Evolutionary conservation across 2,113 vertebrate genomes (phyloP), one percentile per base, ranked within the genome.

Genomic region (Pterocles orientalis): DNA sequence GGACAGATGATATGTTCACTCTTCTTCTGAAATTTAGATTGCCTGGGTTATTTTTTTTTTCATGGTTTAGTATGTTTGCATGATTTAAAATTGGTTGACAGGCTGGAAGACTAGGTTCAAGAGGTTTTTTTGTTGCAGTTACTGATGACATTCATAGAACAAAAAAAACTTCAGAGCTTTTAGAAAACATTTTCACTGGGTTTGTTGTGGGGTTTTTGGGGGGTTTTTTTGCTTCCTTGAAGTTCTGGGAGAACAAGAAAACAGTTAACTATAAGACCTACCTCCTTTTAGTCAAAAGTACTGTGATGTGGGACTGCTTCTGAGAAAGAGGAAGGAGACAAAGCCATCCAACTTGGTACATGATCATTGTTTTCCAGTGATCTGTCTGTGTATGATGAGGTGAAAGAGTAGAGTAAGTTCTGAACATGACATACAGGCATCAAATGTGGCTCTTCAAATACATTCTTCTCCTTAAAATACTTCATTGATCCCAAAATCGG

Each of bases 61-160:
- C 21, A 53, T 65, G 5, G 41, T 17, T 53, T 58, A 34, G 2
- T 66, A 34, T 19, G 18, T 51, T 48, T 81, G 7, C 34, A 9
- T 70, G 43, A 31, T 88, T 72, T 51, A 66, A 70, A 70, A 64
- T 13, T 48, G 25, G 5, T 36, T 58, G 47, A 65, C 11, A 57
- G 41, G 20, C 41, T 77, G 14, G 20, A 73, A 7, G 51, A 48
- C 51, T 62, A 5, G 4, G 11, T 58, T 77, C 36, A 82, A 41
- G 21, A 79, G 10, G 14, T 4, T 26, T 4, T 14, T 50, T 73
- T 70, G 19, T 54, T 86, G 29, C 1, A 3, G 24, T 60, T 89
- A 75, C 7, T 66, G 60, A 26, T 51, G 45, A 51, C 0, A 0
- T 5, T 68, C 0, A 0, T 60, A 50, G 53, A 86, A 88, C 5